Evolutionary conservation across 2,888 invertebrate species (phyloP).

Genomic region (Caenorhabditis plicata): DNA sequence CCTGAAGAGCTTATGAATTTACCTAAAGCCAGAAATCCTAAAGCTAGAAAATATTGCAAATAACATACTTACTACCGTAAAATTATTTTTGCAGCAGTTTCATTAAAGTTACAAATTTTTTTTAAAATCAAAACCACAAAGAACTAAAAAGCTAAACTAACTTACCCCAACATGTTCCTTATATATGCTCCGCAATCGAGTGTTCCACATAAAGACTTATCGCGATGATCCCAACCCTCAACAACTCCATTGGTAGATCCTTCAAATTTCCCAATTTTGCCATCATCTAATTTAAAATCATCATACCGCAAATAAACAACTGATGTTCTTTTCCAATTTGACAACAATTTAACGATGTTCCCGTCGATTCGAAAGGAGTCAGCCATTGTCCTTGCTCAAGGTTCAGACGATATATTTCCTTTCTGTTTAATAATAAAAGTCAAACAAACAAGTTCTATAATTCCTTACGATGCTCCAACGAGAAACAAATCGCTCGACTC

Average conservation of each 20-base stretch:
- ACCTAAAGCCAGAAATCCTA: too few relatives aligned
- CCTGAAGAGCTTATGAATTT: too few relatives aligned
- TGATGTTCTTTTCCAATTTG: conserved; percentile 85
- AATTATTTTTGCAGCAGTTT: too few relatives aligned
- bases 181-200: conserved; percentile 77
- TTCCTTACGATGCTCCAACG: conserved; percentile 79
- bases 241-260: conserved; percentile 76
- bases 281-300: too few relatives aligned
- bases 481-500: conserved; percentile 88
- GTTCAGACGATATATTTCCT: conserved; percentile 89
- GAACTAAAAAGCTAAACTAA: background rate
- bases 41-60: too few relatives aligned
- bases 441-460: background rate
- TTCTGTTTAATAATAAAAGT: conserved; percentile 68
- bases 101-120: too few relatives aligned
- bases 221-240: conserved; percentile 94
- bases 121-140: too few relatives aligned
- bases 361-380: conserved; percentile 78
- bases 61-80: too few relatives aligned
- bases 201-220: conserved; percentile 76
- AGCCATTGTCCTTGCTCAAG: conserved; percentile 92
- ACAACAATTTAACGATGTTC: conserved; percentile 75
- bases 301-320: conserved; percentile 74
- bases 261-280: too few relatives aligned
- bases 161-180: conserved; percentile 43